phyloP scores from a whole-genome alignment of 2,113 vertebrate genomes.

The Siniperca chuatsi region DNA sequence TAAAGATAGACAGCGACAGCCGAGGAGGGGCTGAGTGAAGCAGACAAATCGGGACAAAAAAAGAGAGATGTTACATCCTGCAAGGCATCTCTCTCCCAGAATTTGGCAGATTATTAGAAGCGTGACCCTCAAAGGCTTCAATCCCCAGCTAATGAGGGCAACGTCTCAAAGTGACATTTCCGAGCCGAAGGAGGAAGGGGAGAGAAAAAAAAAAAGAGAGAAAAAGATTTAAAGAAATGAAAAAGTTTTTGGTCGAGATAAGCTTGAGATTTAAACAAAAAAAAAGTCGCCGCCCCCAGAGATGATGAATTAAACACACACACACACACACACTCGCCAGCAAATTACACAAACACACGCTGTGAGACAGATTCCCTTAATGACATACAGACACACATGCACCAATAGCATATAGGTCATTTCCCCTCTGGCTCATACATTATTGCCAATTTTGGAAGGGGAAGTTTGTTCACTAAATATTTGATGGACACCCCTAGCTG shows the following conservation, averaged over 20 bases:
- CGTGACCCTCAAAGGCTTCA: constrained; percentile 58
- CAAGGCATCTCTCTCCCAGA: constrained; percentile 40
- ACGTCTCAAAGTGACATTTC: constrained; percentile 68
- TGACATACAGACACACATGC: not conserved
- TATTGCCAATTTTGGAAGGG: constrained; percentile 60
- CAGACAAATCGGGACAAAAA: constrained; percentile 37
- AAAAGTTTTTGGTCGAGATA: constrained; percentile 51
- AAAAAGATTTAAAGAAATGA: constrained; percentile 41
- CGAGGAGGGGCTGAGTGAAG: constrained; percentile 27
- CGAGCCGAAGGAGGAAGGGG: constrained; percentile 53
- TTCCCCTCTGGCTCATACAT: constrained; percentile 61
- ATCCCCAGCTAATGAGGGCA: constrained; percentile 73
- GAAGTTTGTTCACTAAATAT: constrained; percentile 80
- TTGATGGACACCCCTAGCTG: constrained; percentile 75
- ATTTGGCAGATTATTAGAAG: constrained; percentile 58
- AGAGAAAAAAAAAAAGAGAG: not conserved
- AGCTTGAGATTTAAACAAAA: constrained; percentile 55
- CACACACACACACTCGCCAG: constrained; percentile 1
- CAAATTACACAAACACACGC: constrained; percentile 10
- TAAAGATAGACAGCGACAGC: constrained; percentile 51
- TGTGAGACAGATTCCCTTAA: not conserved
- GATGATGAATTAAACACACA: constrained; percentile 48
- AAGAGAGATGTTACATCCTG: constrained; percentile 23
- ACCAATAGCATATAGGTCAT: constrained; percentile 50
- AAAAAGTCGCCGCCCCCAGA: not conserved